Percentiles rank a stretch among this genome's conserved stretches.
Conservation (phyloP, 2,113 vertebrate species). For the Glareola pratincola region DNA sequence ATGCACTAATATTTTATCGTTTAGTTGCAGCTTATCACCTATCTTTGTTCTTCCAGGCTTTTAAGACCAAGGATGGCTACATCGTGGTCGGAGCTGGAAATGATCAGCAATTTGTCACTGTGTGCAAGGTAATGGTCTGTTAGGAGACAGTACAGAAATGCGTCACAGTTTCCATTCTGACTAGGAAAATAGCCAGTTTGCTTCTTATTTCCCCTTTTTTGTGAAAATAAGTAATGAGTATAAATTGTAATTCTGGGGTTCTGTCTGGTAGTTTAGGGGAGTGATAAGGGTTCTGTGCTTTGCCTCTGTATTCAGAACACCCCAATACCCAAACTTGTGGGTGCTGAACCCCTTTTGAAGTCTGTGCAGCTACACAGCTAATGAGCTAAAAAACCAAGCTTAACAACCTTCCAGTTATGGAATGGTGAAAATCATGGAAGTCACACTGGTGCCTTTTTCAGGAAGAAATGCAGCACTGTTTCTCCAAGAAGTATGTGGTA, state of each 20-base stretch:
- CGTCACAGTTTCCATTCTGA: not conserved
- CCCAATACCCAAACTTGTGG: not conserved
- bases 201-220: not conserved
- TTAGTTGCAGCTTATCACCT: not conserved
- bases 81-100: constrained; percentile 90
- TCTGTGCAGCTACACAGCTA: not conserved
- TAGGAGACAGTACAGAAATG: not conserved
- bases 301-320: not conserved
- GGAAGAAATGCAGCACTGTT: not conserved
- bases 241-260: not conserved
- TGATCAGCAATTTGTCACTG: constrained; percentile 84
- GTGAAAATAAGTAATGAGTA: not conserved
- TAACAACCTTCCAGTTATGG: not conserved
- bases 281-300: not conserved
- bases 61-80: constrained; percentile 88
- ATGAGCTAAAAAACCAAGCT: not conserved
- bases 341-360: not conserved
- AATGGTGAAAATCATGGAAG: not conserved
- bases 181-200: not conserved
- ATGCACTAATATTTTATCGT: not conserved
- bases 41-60: constrained; percentile 79
- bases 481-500: not conserved
- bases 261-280: not conserved
- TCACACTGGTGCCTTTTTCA: not conserved
- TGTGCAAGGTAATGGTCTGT: constrained; percentile 82